A percentile compares a stretch with the other conserved stretches of the same genome.
These are phyloP conservation scores for Terebella lapidaria DNA, from an alignment of 2,888 invertebrate genomes.

Conservation along the genomic window DNA sequence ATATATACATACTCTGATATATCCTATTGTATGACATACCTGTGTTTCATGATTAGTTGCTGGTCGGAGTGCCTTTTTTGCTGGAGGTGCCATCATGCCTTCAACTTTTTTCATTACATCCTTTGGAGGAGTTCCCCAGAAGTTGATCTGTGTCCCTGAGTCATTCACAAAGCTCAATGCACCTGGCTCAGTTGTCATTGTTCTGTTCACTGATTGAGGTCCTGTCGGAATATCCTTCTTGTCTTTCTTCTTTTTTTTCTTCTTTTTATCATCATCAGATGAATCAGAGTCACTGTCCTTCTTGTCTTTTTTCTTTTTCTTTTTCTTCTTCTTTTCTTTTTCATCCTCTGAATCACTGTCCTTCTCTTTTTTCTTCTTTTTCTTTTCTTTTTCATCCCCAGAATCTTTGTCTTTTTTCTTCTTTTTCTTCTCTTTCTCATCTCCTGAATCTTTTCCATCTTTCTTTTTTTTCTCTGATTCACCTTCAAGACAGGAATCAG, in stretches of 20 bases:
- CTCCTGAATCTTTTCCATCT: not conserved
- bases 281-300: not conserved
- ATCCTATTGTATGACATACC: not conserved
- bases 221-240: not conserved
- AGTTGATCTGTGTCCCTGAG: constrained; percentile 26
- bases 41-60: not conserved
- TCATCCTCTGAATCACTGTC: not conserved
- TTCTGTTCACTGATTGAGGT: not conserved
- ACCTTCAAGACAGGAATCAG: not conserved
- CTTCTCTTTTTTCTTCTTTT: constrained; percentile 8
- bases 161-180: constrained; percentile 20
- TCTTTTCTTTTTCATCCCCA: not conserved
- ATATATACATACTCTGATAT: not conserved
- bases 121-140: constrained; percentile 21
- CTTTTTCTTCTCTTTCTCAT: not conserved
- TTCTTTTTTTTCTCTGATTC: constrained; percentile 1
- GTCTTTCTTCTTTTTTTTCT: not conserved
- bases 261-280: not conserved
- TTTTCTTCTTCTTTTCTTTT: not conserved
- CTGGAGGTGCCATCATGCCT: not conserved
- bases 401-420: not conserved
- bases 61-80: no score
- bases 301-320: constrained; percentile 7
- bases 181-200: not conserved
- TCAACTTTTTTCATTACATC: constrained; percentile 10